phyloP scores from a whole-genome alignment of 2,113 vertebrate species.

The Motacilla alba region DNA sequence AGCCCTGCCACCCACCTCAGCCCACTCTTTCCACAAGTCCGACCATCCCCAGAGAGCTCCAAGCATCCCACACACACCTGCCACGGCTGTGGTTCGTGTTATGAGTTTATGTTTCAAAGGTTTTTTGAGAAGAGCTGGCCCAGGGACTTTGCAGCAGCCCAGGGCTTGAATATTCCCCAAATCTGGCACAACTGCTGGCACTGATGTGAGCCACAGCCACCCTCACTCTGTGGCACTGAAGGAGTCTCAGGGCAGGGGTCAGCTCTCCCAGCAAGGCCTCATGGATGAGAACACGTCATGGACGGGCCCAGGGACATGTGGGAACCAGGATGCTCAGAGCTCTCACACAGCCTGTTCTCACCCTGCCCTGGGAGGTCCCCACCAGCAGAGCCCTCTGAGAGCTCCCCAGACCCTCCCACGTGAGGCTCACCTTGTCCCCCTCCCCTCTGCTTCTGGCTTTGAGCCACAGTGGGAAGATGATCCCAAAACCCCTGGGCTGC shows the following conservation, averaged over 20 bases:
- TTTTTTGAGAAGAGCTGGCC: neutral
- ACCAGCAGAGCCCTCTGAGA: neutral
- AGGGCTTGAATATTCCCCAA: neutral
- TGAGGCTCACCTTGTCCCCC: accelerated
- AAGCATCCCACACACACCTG: neutral
- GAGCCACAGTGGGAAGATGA: neutral
- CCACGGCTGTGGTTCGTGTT: neutral
- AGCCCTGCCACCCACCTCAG: neutral
- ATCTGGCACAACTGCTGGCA: neutral
- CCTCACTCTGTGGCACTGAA: neutral
- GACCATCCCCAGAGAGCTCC: neutral
- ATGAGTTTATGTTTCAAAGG: neutral
- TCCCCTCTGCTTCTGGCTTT: neutral
- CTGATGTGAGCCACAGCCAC: neutral
- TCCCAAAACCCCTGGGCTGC: neutral
- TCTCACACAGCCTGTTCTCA: neutral
- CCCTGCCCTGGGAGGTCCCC: neutral
- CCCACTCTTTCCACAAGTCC: neutral
- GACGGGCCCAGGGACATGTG: neutral
- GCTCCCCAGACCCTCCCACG: neutral
- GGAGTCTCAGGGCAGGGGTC: neutral
- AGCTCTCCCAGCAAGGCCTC: neutral
- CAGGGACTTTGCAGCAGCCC: neutral
- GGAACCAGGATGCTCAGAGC: neutral
- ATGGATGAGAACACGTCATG: accelerated